Conservation (phyloP, 1,140 invertebrate species). For the Ips typographus region DNA sequence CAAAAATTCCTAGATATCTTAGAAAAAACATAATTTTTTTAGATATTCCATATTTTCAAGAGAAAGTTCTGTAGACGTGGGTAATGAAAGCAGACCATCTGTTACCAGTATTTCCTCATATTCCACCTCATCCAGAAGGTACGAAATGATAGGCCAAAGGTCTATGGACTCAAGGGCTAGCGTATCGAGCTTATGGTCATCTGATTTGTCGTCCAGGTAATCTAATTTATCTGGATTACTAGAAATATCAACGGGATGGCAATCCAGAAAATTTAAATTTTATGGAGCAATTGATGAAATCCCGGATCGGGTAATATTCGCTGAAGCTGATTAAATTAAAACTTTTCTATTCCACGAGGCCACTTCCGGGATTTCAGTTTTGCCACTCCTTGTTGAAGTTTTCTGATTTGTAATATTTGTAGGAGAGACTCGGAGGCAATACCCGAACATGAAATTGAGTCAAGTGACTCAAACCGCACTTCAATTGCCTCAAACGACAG, state of each 20-base stretch:
- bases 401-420: constrained; percentile 8
- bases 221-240: neutral
- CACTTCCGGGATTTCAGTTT: no score
- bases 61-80: constrained; percentile 50
- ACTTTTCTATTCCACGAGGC: neutral
- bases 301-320: no score
- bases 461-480: constrained; percentile 45
- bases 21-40: constrained; percentile 8
- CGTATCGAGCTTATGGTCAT: constrained; percentile 49
- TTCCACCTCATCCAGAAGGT: constrained; percentile 48
- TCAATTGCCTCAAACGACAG: constrained; percentile 49
- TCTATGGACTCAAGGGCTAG: constrained; percentile 51
- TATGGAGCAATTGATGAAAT: neutral
- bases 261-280: neutral
- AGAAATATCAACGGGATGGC: no score
- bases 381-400: no score
- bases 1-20: neutral
- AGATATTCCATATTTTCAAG: constrained; percentile 49
- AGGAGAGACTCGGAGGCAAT: constrained; percentile 50
- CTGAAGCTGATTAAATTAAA: neutral
- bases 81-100: constrained; percentile 48
- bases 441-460: constrained; percentile 51
- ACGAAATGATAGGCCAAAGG: constrained; percentile 52
- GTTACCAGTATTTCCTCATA: constrained; percentile 51
- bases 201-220: constrained; percentile 45